Conservation (phyloP, 1,140 invertebrate species). For the Drosophila kepulauana region DNA sequence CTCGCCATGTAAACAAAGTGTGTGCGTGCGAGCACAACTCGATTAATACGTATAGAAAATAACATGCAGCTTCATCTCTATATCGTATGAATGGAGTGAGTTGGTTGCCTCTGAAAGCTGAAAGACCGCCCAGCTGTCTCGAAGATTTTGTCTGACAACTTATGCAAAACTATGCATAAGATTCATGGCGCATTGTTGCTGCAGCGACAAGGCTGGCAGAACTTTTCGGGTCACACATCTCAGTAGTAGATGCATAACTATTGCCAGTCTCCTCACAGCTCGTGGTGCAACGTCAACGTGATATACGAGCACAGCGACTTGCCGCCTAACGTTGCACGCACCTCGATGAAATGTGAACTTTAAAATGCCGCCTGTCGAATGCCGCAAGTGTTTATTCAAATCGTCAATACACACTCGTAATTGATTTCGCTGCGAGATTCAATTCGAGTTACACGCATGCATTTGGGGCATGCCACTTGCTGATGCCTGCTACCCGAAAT, state of each 20-base stretch:
- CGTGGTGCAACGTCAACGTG: constrained; percentile 14
- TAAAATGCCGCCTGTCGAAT: constrained; percentile 47
- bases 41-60: constrained; percentile 61
- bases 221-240: constrained; percentile 48
- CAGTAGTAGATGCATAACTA: constrained; percentile 11
- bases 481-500: constrained; percentile 15
- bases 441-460: constrained; percentile 29
- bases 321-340: constrained; percentile 37
- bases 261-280: not conserved
- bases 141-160: constrained; percentile 43
- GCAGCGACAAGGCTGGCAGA: constrained; percentile 44
- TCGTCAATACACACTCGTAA: constrained; percentile 17
- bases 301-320: constrained; percentile 37
- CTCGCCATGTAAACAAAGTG: constrained; percentile 66
- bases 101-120: constrained; percentile 29
- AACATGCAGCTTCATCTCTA: not conserved
- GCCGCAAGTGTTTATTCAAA: constrained; percentile 25
- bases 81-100: not conserved
- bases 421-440: constrained; percentile 35
- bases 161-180: constrained; percentile 64
- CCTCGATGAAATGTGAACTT: constrained; percentile 28
- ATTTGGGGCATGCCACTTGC: constrained; percentile 61
- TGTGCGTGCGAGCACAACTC: constrained; percentile 73
- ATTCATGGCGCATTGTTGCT: constrained; percentile 69
- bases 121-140: constrained; percentile 39